phyloP scores from a whole-genome alignment of 2,797 vertebrate genomes.

The Florisuga fusca region DNA sequence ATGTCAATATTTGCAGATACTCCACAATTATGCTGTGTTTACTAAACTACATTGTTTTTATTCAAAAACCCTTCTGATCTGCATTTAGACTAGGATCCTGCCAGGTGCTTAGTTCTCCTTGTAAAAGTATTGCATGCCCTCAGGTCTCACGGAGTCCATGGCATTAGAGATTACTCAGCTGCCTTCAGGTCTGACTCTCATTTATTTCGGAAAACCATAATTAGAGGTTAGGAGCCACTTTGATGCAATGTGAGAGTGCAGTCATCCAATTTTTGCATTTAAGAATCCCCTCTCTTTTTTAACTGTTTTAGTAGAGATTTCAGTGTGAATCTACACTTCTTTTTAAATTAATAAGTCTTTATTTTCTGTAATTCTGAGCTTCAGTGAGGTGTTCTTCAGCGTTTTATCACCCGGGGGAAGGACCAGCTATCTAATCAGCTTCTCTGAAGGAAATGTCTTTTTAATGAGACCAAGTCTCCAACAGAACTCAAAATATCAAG shows the following conservation, averaged over 20 bases:
- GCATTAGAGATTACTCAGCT: background rate
- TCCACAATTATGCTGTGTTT: conserved; percentile 54
- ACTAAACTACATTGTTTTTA: conserved; percentile 51
- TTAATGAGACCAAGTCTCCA: conserved; percentile 54
- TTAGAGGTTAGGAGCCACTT: conserved; percentile 24
- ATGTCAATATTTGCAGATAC: conserved; percentile 68
- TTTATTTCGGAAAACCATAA: conserved; percentile 3
- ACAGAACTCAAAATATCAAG: conserved; percentile 54
- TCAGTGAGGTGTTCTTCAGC: conserved; percentile 24
- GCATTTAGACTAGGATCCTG: conserved; percentile 33
- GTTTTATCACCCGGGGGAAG: conserved; percentile 42
- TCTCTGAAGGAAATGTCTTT: conserved; percentile 69
- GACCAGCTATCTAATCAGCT: conserved; percentile 67
- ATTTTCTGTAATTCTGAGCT: conserved; percentile 56
- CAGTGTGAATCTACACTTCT: conserved; percentile 22
- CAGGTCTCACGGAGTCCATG: background rate
- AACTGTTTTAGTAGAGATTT: conserved; percentile 14
- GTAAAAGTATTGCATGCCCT: background rate
- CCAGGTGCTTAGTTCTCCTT: background rate
- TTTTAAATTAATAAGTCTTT: conserved; percentile 19
- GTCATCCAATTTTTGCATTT: background rate
- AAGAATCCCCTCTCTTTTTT: conserved; percentile 15
- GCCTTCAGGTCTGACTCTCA: background rate
- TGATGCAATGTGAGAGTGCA: background rate
- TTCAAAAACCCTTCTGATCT: conserved; percentile 45